Evolutionary conservation across 2,113 vertebrate genomes (phyloP), one percentile per base, ranked within the genome.

Genomic region (Blennius ocellaris): DNA sequence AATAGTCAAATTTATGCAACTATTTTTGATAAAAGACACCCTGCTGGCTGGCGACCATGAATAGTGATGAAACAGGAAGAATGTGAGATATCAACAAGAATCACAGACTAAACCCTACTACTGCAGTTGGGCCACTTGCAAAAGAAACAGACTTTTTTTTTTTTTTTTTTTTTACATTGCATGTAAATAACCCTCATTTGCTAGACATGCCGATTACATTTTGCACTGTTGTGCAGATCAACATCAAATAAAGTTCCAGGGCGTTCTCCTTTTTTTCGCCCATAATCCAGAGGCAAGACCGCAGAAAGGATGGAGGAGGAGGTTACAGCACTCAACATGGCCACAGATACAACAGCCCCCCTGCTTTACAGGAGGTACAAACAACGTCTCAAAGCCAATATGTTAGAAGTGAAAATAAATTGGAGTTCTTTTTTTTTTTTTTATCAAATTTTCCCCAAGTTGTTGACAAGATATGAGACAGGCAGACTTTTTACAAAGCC

Each of bases 281-380:
- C 75, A 73, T 82, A 80, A 87, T 83, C 86, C 80, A 65, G 80
- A 81, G 82, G 80, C 81, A 60, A 76, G 82, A 82, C 83, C 64
- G 30, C 80, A 78, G 58, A 72, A 65, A 83, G 71, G 83, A 83
- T 85, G 74, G 69, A 89, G 74, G 83, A 72, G 82, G 81, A 76
- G 70, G 71, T 69, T 82, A 45, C 10, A 78, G 75, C 63, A 82
- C 77, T 76, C 81, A 56, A 70, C 68, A 50, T 53, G 75, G 71
- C 69, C 76, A 83, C 12, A 12, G 44, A 44, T 52, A 50, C 36
- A 21, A n/a, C 12, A 62, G 52, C 11, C 41, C 16, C 16, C 69
- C 49, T 51, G 8, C 16, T 63, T 21, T 51, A 63, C 50, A 72
- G 12, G 50, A 40, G 48, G 11, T 6, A 56, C 40, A 80, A 52